Evolutionary conservation across 64 coral and sea anemone species (phyloP).

Genomic region (Hydrozoanthus tunicans): DNA sequence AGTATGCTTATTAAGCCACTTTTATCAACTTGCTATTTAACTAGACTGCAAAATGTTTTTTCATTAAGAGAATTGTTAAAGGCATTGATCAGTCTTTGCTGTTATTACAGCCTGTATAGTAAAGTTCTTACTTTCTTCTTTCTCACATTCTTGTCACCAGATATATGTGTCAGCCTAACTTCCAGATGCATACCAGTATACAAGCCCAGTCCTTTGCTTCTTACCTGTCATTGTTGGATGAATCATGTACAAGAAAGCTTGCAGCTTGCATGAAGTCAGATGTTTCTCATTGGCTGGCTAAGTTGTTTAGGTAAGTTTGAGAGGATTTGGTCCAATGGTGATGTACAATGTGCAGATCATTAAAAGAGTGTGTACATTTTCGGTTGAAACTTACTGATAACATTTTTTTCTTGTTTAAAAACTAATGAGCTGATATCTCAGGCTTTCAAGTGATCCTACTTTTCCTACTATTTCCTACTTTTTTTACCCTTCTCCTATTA

Average conservation of each 20-base stretch:
- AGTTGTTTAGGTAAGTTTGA: slow-evolving; percentile 82
- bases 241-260: slow-evolving; percentile 79
- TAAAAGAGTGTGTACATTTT: neutral
- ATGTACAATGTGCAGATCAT: neutral
- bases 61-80: too few species aligned
- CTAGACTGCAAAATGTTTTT: too few species aligned
- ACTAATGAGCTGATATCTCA: too few species aligned
- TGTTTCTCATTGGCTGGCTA: slow-evolving; percentile 87
- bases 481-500: too few species aligned
- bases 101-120: too few species aligned
- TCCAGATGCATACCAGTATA: slow-evolving; percentile 71
- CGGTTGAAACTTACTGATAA: too few species aligned
- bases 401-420: too few species aligned
- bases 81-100: too few species aligned
- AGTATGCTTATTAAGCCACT: too few species aligned
- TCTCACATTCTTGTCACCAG: slow-evolving; percentile 37
- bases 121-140: neutral
- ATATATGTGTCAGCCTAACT: slow-evolving; percentile 63
- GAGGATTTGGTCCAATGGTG: neutral
- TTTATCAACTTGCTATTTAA: too few species aligned
- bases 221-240: slow-evolving; percentile 84
- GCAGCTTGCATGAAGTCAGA: slow-evolving; percentile 78
- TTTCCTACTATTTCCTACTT: too few species aligned
- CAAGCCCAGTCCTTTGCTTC: slow-evolving; percentile 70
- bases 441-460: too few species aligned